These are phyloP conservation scores for Venustaconcha ellipsiformis DNA, from an alignment of 1,140 invertebrate species.

Conservation along the genomic window DNA sequence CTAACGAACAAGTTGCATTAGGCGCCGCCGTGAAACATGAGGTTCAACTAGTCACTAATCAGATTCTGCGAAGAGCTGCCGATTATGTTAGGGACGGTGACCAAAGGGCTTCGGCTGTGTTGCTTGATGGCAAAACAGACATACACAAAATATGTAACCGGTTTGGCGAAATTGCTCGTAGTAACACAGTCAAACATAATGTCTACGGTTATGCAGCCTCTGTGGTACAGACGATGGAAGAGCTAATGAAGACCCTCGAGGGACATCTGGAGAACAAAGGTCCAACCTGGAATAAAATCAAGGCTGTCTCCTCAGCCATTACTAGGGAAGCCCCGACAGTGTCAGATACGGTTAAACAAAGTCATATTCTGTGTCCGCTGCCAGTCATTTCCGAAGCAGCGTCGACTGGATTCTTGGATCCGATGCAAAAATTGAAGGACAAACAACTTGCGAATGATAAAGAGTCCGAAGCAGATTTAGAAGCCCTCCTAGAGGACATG, in stretches of 20 bases:
- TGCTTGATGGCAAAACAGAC: slow-evolving; percentile 40
- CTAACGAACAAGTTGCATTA: slow-evolving; percentile 16
- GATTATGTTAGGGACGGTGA: slow-evolving; percentile 32
- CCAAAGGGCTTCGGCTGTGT: slow-evolving; percentile 17
- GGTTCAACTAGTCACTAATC: slow-evolving; percentile 33
- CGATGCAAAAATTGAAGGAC: too few relatives aligned
- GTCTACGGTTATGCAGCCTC: slow-evolving; percentile 30
- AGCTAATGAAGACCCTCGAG: slow-evolving; percentile 36
- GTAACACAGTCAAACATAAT: slow-evolving; percentile 1
- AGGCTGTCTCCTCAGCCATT: slow-evolving; percentile 53
- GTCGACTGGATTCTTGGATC: too few relatives aligned
- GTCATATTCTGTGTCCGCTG: slow-evolving; percentile 29
- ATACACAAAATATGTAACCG: slow-evolving; percentile 28
- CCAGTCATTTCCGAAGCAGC: slow-evolving; percentile 3
- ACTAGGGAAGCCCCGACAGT: slow-evolving; percentile 45
- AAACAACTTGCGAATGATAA: too few relatives aligned
- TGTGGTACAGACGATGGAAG: slow-evolving; percentile 40
- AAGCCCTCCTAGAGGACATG: too few relatives aligned
- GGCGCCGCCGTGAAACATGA: slow-evolving; percentile 40
- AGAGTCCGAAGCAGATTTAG: too few relatives aligned
- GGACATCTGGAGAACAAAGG: slow-evolving; percentile 6
- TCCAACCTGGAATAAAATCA: slow-evolving; percentile 46
- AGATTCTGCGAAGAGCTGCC: slow-evolving; percentile 34
- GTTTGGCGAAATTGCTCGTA: slow-evolving; percentile 13
- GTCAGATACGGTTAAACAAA: slow-evolving; percentile 27